phyloP scores from a whole-genome alignment of 2,113 vertebrate species.

The Mastomys coucha region DNA sequence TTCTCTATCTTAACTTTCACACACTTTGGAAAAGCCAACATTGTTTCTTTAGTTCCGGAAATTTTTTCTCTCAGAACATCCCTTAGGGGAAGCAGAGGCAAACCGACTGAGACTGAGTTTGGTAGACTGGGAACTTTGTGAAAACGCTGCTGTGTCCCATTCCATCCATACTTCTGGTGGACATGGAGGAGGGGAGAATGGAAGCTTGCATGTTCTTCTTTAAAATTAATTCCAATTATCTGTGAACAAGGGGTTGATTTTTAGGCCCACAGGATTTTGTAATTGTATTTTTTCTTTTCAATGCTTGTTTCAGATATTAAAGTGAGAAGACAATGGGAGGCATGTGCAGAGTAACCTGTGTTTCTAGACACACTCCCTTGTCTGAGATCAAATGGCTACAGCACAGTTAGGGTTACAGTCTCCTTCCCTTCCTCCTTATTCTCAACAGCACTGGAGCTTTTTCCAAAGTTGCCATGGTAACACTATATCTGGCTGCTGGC shows the following conservation, averaged over 20 bases:
- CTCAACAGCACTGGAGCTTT: conserved; percentile 87
- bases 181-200: conserved; percentile 64
- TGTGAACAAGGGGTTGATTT: conserved; percentile 74
- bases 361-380: conserved; percentile 84
- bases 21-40: conserved; percentile 13
- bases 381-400: conserved; percentile 89
- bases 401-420: conserved; percentile 96
- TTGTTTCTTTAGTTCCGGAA: conserved; percentile 34
- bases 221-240: conserved; percentile 84
- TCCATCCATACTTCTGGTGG: conserved; percentile 46
- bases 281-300: conserved; percentile 84
- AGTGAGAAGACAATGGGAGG: conserved; percentile 80
- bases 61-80: conserved; percentile 48
- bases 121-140: background rate
- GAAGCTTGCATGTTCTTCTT: conserved; percentile 70
- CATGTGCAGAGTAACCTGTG: conserved; percentile 63
- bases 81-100: background rate
- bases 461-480: conserved; percentile 89
- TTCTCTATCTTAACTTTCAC: background rate
- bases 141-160: background rate
- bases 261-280: conserved; percentile 80
- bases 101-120: background rate
- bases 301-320: conserved; percentile 83
- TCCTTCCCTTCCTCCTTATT: conserved; percentile 89
- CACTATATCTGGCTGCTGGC: conserved; percentile 95